These are phyloP conservation scores for Myrmecophaga tridactyla DNA, from an alignment of 2,113 vertebrate species.

Conservation along the genomic window DNA sequence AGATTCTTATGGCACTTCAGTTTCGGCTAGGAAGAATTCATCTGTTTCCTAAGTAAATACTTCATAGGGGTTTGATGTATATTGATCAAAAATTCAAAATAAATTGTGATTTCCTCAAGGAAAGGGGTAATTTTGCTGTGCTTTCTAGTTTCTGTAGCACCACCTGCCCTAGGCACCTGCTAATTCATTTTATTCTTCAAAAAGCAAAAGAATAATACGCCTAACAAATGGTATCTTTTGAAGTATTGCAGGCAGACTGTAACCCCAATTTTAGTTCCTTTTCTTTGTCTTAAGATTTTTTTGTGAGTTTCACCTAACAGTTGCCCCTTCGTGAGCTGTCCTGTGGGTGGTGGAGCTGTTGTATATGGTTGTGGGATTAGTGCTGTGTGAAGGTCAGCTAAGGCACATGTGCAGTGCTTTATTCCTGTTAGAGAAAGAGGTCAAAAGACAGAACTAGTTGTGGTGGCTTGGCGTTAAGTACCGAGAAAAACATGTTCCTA, in stretches of 20 bases:
- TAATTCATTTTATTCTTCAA: not conserved
- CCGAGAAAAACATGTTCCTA: too few species aligned
- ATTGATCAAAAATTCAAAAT: not conserved
- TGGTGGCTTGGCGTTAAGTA: too few species aligned
- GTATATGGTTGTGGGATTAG: not conserved
- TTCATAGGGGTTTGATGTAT: not conserved
- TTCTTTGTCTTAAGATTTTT: not conserved
- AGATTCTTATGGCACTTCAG: not conserved
- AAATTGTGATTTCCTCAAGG: not conserved
- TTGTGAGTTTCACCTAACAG: not conserved
- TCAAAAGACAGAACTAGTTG: not conserved
- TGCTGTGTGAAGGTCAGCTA: accelerated
- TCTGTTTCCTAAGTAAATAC: not conserved
- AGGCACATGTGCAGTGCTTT: not conserved
- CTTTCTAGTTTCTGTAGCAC: not conserved
- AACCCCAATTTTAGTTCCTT: not conserved
- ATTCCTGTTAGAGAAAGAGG: not conserved
- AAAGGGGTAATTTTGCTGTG: not conserved
- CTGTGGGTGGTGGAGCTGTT: not conserved
- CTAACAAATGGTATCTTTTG: not conserved
- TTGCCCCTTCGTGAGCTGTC: not conserved
- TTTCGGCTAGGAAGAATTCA: not conserved
- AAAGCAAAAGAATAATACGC: not conserved
- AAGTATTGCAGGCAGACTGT: not conserved
- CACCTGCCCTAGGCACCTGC: not conserved